phyloP scores from a whole-genome alignment of 1,140 invertebrate species.

The Archivesica marissinica region DNA sequence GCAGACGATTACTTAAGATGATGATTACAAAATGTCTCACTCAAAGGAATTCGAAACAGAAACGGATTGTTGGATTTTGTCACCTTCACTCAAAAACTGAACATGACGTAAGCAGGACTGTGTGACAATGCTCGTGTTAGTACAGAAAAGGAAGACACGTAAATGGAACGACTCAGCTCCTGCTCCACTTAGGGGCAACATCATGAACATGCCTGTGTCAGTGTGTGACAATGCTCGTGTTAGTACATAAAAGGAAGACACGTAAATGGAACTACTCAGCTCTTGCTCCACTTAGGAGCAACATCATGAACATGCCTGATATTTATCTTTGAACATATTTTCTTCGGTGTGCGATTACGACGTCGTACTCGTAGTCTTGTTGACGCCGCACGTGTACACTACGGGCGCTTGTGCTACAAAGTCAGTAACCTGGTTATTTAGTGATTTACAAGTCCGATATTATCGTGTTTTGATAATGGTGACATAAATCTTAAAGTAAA shows the following conservation, averaged over 20 bases:
- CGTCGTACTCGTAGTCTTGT: background rate
- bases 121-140: background rate
- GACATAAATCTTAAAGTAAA: background rate
- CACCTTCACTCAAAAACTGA: no score
- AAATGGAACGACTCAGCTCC: background rate
- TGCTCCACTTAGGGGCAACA: background rate
- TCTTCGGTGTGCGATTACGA: background rate
- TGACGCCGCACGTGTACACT: background rate
- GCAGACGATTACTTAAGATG: no score
- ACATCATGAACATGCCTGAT: constrained; percentile 5
- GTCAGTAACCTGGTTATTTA: background rate
- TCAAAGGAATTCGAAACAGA: no score
- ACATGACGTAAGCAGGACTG: no score
- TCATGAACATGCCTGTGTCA: background rate
- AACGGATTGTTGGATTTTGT: no score
- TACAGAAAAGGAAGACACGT: background rate
- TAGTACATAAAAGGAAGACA: background rate
- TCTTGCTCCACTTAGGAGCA: no score
- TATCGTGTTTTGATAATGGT: background rate
- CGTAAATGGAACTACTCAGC: background rate
- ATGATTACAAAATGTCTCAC: no score
- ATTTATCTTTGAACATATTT: constrained; percentile 35
- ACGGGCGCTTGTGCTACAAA: background rate
- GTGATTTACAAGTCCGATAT: background rate
- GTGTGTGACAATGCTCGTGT: background rate